Conservation (phyloP, 2,113 vertebrate genomes). For the Lasiurus borealis region DNA sequence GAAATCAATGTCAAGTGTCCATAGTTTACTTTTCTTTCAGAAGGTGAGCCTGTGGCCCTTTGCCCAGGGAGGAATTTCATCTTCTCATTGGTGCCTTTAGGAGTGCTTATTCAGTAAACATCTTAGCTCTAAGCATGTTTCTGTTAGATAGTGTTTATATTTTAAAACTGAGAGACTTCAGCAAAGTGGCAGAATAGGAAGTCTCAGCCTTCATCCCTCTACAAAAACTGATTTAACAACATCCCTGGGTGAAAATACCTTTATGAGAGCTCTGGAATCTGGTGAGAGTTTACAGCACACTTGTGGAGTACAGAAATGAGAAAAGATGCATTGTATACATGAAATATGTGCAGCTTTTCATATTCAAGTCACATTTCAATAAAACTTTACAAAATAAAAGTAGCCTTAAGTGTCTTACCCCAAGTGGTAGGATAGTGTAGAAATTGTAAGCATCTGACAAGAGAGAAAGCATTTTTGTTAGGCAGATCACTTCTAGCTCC, state of each 20-base stretch:
- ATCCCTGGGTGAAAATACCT: background rate
- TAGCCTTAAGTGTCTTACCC: background rate
- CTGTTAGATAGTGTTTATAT: background rate
- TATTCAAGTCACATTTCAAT: background rate
- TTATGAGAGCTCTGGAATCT: background rate
- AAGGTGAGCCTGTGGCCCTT: background rate
- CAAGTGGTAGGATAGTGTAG: background rate
- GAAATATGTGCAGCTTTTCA: background rate
- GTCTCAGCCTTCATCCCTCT: background rate
- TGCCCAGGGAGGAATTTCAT: background rate
- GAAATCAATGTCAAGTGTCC: background rate
- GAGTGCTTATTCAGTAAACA: background rate
- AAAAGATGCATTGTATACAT: background rate
- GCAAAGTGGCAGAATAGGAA: background rate
- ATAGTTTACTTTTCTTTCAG: background rate
- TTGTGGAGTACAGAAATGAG: background rate
- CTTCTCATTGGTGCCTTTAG: background rate
- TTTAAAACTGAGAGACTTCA: background rate
- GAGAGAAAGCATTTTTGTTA: background rate
- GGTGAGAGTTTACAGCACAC: background rate
- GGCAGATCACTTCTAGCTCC: background rate
- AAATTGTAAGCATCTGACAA: background rate
- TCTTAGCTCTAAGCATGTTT: background rate
- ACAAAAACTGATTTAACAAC: background rate
- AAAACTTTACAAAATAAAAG: background rate